Conservation (phyloP, 2,888 invertebrate species). For the Allacma fusca region DNA sequence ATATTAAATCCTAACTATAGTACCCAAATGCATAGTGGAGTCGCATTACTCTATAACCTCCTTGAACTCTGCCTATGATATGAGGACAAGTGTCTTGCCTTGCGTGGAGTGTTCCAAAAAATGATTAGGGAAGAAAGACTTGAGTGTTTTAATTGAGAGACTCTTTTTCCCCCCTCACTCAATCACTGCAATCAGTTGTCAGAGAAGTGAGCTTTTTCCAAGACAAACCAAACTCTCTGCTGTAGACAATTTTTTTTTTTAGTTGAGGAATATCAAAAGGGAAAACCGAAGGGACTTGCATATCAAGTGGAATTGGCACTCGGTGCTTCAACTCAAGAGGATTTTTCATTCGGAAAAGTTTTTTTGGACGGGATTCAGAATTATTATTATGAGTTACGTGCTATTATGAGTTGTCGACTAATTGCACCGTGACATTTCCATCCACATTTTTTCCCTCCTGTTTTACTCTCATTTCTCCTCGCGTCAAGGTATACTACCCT, state of each 20-base stretch:
- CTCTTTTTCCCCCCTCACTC: not conserved
- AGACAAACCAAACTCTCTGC: not conserved
- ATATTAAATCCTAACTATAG: no score
- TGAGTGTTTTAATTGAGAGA: not conserved
- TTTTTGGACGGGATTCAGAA: conserved; percentile 41
- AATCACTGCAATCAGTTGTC: conserved; percentile 5
- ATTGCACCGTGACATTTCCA: conserved; percentile 36
- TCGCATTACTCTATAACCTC: no score
- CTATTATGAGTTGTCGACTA: conserved; percentile 38
- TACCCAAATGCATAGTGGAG: no score
- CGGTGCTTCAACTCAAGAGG: conserved; percentile 15
- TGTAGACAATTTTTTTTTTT: no score
- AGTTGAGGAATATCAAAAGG: not conserved
- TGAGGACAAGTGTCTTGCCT: conserved; percentile 4
- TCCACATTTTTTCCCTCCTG: not conserved
- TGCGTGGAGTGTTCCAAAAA: not conserved
- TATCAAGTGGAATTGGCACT: conserved; percentile 37
- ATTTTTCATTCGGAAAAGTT: conserved; percentile 25
- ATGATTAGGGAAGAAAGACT: not conserved
- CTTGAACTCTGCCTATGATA: no score
- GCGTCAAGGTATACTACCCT: not conserved
- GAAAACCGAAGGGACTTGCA: not conserved
- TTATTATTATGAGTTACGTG: conserved; percentile 40
- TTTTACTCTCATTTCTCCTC: not conserved
- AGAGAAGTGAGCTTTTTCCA: not conserved